These are phyloP conservation scores for Orestias chungarensis DNA, from an alignment of 2,797 vertebrate genomes.

Conservation along the genomic window DNA sequence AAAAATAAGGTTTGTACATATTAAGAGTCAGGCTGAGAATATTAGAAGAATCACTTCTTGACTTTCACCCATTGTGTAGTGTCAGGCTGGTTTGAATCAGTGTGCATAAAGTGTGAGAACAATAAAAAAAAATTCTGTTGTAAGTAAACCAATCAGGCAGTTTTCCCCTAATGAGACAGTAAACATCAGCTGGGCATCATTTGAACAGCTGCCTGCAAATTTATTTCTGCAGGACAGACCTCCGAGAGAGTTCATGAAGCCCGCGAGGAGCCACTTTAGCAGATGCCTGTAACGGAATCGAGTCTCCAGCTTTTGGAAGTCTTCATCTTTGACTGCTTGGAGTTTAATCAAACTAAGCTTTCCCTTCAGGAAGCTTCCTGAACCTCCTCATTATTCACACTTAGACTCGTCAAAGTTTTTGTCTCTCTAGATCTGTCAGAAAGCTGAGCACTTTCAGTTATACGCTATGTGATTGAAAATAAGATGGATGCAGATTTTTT, in stretches of 20 bases:
- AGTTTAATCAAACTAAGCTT: slow-evolving; percentile 6
- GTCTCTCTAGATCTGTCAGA: not conserved
- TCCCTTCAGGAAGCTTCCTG: slow-evolving; percentile 12
- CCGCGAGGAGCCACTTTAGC: slow-evolving; percentile 2
- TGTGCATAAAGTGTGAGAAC: not conserved
- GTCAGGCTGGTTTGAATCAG: not conserved
- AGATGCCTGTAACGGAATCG: not conserved
- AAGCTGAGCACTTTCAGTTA: not conserved
- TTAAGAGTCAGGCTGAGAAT: not conserved
- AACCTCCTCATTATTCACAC: slow-evolving; percentile 5
- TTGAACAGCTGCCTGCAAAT: not conserved
- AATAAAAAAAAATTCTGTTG: not conserved
- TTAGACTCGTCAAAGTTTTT: slow-evolving; percentile 4
- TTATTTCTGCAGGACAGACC: slow-evolving; percentile 2
- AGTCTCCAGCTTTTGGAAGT: slow-evolving; percentile 5
- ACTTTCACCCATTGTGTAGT: too few relatives aligned
- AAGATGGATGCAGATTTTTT: not conserved
- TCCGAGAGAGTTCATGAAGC: slow-evolving; percentile 11
- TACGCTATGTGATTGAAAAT: not conserved
- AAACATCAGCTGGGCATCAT: slow-evolving; percentile 1
- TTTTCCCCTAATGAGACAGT: not conserved
- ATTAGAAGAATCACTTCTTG: not conserved
- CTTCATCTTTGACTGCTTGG: slow-evolving; percentile 3
- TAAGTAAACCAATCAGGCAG: not conserved
- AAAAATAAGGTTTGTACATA: not conserved